phyloP scores from a whole-genome alignment of 1,140 invertebrate genomes.

The Ceratina calcarata region DNA sequence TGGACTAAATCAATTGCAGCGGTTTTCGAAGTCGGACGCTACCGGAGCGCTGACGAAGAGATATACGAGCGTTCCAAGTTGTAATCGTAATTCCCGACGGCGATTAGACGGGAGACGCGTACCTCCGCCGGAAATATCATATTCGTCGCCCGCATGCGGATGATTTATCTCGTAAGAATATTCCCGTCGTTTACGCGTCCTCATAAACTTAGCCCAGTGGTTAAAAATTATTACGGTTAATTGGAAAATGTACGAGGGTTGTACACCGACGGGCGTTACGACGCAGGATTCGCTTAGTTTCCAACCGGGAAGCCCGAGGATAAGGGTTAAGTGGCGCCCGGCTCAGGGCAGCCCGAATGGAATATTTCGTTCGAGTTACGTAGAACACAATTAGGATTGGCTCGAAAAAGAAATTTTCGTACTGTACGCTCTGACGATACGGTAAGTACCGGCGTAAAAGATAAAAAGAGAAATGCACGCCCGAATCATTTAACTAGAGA shows the following conservation, averaged over 20 bases:
- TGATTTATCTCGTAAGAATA: slow-evolving; percentile 55
- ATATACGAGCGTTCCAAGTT: no score
- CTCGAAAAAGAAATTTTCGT: no score
- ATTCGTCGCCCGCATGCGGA: slow-evolving; percentile 59
- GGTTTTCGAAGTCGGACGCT: background rate
- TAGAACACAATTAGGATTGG: no score
- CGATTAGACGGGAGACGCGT: background rate
- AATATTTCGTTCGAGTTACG: background rate
- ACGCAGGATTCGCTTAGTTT: no score
- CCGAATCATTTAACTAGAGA: no score
- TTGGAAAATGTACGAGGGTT: slow-evolving; percentile 30
- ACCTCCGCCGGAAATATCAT: slow-evolving; percentile 55
- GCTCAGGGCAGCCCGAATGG: background rate
- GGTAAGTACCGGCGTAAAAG: no score
- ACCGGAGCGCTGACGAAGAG: no score
- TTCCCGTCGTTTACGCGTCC: slow-evolving; percentile 2
- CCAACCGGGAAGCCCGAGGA: no score
- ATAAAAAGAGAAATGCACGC: no score
- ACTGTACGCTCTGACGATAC: no score
- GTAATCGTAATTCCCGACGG: background rate
- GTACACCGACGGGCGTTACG: no score
- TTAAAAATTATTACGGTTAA: slow-evolving; percentile 1
- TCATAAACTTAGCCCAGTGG: background rate
- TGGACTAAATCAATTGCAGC: no score
- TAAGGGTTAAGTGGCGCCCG: background rate